Base-by-base conservation (phyloP, 2,113 vertebrate genomes). In the Conger conger region DNA sequence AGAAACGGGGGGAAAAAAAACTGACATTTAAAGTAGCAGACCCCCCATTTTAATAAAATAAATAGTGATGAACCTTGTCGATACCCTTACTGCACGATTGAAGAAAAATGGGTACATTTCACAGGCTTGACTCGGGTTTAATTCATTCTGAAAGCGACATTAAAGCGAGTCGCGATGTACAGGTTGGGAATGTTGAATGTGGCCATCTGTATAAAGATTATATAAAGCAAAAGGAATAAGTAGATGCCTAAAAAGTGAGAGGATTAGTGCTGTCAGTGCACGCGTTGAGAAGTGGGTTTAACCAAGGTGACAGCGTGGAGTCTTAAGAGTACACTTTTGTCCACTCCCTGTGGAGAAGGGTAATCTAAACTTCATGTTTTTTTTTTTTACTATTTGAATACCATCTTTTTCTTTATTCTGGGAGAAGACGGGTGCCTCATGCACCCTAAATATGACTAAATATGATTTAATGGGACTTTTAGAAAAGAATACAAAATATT, bases 11-110 rank as follows among this genome's bases (percentile, higher is more conserved):
- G 77, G 87, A 85, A 86, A 90, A 87, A 93, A 92, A 92, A 91
- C 92, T 96, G 95, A 95, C 95, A 94, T 92, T 93, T 93, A 87
- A 86, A 92, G 91, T 91, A 92, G 93, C 94, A 93, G 88, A 92
- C 93, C 82, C 90, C 90, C 91, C 87, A 87, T 93, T 95, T 90
- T 84, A 92, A 95, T 93, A 94, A 76, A 86, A 82, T 68, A 89
- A 83, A 88, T 63, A 80, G 33, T 60, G 77, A 79, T 57, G 53
- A 80, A 84, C 53, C 54, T 37, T 42, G 30, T 84, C 53, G 9
- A 79, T 73, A 13, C 13, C 53, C 54, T 7, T 9, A 50, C 45
- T 50, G 45, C 45, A 1, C 45, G 38, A 60, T 35, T 8, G 50
- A n/a, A 45, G 9, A 3, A 79, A 78, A 73, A 45, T 27, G 16